A percentile compares a stretch with the other conserved stretches of the same genome.
Evolutionary conservation across 2,888 invertebrate species (phyloP).

Genomic region (Mylabris sibirica): DNA sequence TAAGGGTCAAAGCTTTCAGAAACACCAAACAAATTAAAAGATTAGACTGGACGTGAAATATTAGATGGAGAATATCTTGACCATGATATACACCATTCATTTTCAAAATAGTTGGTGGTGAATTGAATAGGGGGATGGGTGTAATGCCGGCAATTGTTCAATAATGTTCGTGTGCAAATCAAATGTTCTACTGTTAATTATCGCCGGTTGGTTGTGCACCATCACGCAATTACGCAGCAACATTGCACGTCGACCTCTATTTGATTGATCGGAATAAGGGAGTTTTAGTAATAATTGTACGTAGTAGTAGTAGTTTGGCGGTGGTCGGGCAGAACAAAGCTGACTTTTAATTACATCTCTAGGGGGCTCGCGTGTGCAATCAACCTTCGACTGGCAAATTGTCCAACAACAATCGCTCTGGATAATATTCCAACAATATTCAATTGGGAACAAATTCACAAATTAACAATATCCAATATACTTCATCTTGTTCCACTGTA

Average conservation of each 20-base stretch:
- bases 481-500: not conserved
- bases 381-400: constrained; percentile 28
- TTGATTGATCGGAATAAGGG: constrained; percentile 36
- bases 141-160: not conserved
- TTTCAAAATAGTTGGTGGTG: not conserved
- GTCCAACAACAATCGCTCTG: constrained; percentile 1
- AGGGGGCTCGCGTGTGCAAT: constrained; percentile 37
- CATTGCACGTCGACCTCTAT: constrained; percentile 21
- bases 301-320: constrained; percentile 15
- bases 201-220: constrained; percentile 29
- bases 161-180: constrained; percentile 11
- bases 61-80: constrained; percentile 6
- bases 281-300: constrained; percentile 5
- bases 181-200: constrained; percentile 28
- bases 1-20: constrained; percentile 32
- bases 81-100: not conserved
- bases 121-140: not conserved
- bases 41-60: constrained; percentile 15
- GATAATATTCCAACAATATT: constrained; percentile 5
- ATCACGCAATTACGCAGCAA: constrained; percentile 35
- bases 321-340: constrained; percentile 36
- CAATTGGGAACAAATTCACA: not conserved
- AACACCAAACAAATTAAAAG: constrained; percentile 21
- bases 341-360: constrained; percentile 45
- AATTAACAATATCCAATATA: not conserved